Evolutionary conservation across 2,888 invertebrate species (phyloP), one percentile per base, ranked within the genome.

Genomic region (Zaprionus lineosus): DNA sequence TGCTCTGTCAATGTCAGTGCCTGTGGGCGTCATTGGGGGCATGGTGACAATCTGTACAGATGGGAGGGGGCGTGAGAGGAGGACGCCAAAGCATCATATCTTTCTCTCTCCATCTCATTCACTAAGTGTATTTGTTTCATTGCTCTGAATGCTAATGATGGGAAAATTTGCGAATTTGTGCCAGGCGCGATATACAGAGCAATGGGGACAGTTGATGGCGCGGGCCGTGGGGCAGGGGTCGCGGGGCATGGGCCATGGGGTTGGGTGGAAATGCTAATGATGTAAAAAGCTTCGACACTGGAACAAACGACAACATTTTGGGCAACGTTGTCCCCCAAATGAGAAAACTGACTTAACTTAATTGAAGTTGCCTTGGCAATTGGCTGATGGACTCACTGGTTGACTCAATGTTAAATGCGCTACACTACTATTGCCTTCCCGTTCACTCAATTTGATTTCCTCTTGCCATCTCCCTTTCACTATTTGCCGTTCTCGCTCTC

Each of bases 281-380:
- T 79, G 78, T 79, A 79, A 79, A 84, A 79, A 79, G 78, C 78
- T 82, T 61, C 68, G 47, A 11, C 72, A 64, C 85, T 79, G 85
- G 84, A 79, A 78, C 78, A 84, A 79, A 79, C 85, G 78, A 84
- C 78, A 79, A 84, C 85, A 78, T 63, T 74, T 81, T 50, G 50
- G 50, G 48, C 56, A 73, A 69, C 46, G 60, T 46, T 55, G 70
- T 59, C 72, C 64, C 65, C 71, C 60, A 79, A 78, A 85, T 81
- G 86, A 85, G 84, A 71, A 79, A 85, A 79, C 81, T 83, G 81
- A 82, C 81, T 82, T 82, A 85, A 85, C 84, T 82, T 85, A 82
- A 82, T 82, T 82, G 81, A 82, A 82, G 74, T 79, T 85, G 76
- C 66, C 58, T 59, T 52, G 52, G 41, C 59, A 59, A 53, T 59